These are phyloP conservation scores for Pristis pectinata DNA, from an alignment of 2,797 vertebrate species.

Conservation along the genomic window DNA sequence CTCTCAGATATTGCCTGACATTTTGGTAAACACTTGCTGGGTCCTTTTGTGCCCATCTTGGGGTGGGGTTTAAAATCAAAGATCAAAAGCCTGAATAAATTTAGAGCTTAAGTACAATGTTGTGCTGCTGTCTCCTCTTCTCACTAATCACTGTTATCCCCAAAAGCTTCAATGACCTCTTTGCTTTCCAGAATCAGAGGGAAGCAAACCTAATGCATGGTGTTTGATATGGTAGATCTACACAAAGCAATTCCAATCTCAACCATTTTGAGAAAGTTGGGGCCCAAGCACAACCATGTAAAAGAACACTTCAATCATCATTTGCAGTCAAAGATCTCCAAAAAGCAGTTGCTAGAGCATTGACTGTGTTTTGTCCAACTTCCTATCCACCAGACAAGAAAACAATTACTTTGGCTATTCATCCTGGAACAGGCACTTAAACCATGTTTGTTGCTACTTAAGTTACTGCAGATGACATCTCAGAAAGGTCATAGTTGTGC, in stretches of 20 bases:
- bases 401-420: neutral
- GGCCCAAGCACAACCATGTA: neutral
- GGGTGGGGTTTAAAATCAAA: neutral
- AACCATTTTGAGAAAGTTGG: neutral
- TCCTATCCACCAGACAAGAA: neutral
- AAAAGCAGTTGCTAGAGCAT: neutral
- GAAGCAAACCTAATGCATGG: neutral
- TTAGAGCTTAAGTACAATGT: neutral
- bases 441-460: neutral
- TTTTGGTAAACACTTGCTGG: too few relatives aligned
- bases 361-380: neutral
- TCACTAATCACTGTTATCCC: neutral
- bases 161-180: neutral
- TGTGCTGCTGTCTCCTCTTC: neutral
- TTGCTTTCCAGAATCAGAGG: neutral
- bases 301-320: neutral
- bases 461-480: neutral
- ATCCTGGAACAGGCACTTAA: neutral
- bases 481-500: neutral
- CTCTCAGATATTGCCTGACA: too few relatives aligned
- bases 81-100: neutral
- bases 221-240: too few relatives aligned
- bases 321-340: neutral
- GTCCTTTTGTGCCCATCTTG: neutral
- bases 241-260: neutral